phyloP scores from a whole-genome alignment of 2,888 invertebrate species.

The Phaonia tiefii region DNA sequence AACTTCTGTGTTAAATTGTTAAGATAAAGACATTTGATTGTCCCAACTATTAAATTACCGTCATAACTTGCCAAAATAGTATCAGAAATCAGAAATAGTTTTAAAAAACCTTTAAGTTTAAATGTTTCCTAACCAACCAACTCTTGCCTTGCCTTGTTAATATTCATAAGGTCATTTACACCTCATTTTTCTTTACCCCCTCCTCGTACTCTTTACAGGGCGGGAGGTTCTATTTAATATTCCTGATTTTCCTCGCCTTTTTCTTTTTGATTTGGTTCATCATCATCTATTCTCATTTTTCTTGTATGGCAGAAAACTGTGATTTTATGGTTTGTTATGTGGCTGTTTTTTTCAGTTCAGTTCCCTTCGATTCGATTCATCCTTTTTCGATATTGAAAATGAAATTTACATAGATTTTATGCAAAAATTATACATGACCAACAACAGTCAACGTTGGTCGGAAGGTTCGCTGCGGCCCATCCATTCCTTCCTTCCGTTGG shows the following conservation, averaged over 20 bases:
- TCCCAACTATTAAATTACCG: no score
- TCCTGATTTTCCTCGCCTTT: constrained; percentile 55
- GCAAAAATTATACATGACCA: constrained; percentile 76
- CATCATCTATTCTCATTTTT: constrained; percentile 61
- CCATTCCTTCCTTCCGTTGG: neutral
- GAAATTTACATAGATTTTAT: constrained; percentile 78
- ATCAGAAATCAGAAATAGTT: no score
- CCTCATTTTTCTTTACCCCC: constrained; percentile 35
- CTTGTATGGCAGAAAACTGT: constrained; percentile 47
- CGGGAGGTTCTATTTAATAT: constrained; percentile 53
- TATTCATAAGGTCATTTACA: constrained; percentile 65
- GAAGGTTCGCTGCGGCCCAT: neutral
- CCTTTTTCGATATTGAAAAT: constrained; percentile 30
- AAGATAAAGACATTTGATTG: neutral
- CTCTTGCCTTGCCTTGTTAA: constrained; percentile 45
- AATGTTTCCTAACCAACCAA: no score
- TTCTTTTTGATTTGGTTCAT: constrained; percentile 72
- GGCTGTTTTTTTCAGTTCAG: constrained; percentile 42
- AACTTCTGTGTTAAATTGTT: constrained; percentile 23
- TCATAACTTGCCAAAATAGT: no score
- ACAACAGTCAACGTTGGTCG: no score
- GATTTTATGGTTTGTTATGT: constrained; percentile 68
- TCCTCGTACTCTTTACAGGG: neutral
- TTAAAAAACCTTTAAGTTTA: no score
- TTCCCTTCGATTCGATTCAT: constrained; percentile 28